Conservation (phyloP, 2,797 vertebrate genomes). For the Sebastes nivosus region DNA sequence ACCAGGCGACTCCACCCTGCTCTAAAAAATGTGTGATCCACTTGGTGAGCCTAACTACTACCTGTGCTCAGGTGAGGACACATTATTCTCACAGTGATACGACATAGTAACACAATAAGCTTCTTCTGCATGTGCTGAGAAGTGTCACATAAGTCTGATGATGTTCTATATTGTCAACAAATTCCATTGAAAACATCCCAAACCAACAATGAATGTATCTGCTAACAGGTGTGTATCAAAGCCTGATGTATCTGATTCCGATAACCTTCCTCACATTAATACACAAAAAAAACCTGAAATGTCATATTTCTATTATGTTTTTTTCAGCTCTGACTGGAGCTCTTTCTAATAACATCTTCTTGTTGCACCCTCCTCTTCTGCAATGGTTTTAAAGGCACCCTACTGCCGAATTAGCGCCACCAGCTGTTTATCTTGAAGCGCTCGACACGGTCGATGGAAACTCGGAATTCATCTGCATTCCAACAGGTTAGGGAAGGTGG, state of each 20-base stretch:
- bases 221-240: too few species aligned
- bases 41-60: not conserved
- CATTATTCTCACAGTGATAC: not conserved
- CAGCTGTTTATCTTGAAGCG: not conserved
- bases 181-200: too few species aligned
- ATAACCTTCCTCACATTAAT: not conserved
- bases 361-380: not conserved
- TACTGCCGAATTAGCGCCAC: not conserved
- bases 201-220: too few species aligned
- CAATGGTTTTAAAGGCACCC: not conserved
- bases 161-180: too few species aligned
- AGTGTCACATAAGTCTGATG: not conserved
- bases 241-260: too few species aligned
- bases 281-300: not conserved
- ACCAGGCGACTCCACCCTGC: not conserved
- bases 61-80: not conserved
- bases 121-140: not conserved
- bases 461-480: not conserved
- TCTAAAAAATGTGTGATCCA: not conserved
- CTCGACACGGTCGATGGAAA: not conserved
- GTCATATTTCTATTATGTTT: too few species aligned
- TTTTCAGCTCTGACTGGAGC: not conserved
- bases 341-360: not conserved
- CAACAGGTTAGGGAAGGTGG: not conserved
- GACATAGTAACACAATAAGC: not conserved